Base-by-base conservation (phyloP, 2,888 invertebrate genomes). In the Caenorhabditis auriculariae region DNA sequence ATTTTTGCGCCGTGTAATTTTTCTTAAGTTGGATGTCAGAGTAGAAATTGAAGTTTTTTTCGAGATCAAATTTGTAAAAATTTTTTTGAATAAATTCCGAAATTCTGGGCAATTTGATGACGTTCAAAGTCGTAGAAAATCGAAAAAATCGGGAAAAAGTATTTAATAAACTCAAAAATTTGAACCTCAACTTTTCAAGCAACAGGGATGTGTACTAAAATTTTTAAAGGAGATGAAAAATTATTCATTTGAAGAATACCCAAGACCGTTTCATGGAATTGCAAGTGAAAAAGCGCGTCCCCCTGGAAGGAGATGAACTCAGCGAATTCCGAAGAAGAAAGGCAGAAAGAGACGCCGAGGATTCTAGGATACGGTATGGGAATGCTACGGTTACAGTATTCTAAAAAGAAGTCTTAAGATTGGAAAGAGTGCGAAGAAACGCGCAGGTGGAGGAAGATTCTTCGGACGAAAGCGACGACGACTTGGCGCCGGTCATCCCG, bases 261-360 rank as follows among this genome's bases (percentile, higher is more conserved):
- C 48, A 49, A 9, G 58, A 62, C 39, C 23, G 58, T n/a, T 46
- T 48, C 5, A 24, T 66, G 6, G 57, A 44, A 53, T 28, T 69
- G 19, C 23, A 53, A 39, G 62, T 64, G 17, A 82, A 83, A 53
- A 80, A 84, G 47, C 77, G 87, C 32, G 84, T 87, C 24, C 83
- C 83, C 46, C 78, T 87, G 15, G 86, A 86, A 72, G 87, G 87
- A 4, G 66, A 78, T 12, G 87, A 87, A 69, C 78, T 87, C 52
- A 86, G 87, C 57, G 86, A 86, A 29, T 84, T 84, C 75, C 77
- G 82, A 77, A 82, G 78, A 65, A 83, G 80, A 72, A 82, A 83
- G 63, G 71, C 83, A 60, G 85, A 85, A 55, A 82, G 82, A 64
- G 83, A 82, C 54, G 70, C 80, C 35, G 82, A 83, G 52, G 78